A percentile compares a stretch with the other conserved stretches of the same genome.
Conservation (phyloP, 2,888 invertebrate genomes). For the Ornithoptera alexandrae region DNA sequence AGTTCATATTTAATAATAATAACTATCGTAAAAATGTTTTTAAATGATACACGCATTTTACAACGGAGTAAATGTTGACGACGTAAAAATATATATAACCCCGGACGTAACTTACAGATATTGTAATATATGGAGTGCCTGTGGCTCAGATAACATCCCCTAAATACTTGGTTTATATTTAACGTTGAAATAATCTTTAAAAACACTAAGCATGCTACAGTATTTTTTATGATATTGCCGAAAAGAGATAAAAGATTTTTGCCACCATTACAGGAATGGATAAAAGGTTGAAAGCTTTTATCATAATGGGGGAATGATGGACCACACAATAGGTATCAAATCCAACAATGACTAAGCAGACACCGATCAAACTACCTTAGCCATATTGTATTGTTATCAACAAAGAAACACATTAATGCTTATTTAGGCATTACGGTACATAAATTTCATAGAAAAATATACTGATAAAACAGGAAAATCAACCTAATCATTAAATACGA, state of each 20-base stretch:
- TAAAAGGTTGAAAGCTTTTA: conserved; percentile 47
- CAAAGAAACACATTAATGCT: conserved; percentile 38
- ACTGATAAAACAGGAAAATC: conserved; percentile 3
- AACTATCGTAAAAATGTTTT: not conserved
- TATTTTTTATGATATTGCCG: not conserved
- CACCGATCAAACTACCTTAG: conserved; percentile 36
- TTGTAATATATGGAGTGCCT: not conserved
- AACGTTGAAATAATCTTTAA: conserved; percentile 40
- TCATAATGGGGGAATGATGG: conserved; percentile 48
- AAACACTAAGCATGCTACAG: conserved; percentile 13
- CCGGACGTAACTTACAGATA: conserved; percentile 1
- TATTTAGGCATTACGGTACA: conserved; percentile 16
- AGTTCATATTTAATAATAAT: not conserved
- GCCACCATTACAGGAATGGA: conserved; percentile 43
- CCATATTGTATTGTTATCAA: conserved; percentile 37
- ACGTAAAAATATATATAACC: conserved; percentile 3
- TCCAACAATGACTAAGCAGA: conserved; percentile 53
- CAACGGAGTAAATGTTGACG: not conserved
- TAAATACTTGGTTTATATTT: conserved; percentile 4
- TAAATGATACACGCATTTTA: not conserved
- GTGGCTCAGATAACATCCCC: not conserved
- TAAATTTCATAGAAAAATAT: conserved; percentile 7
- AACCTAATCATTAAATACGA: not conserved
- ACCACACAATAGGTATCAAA: conserved; percentile 50
- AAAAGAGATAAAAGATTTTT: conserved; percentile 37